These are phyloP conservation scores for Minunthozetes semirufus DNA, from an alignment of 2,888 invertebrate species.

Conservation along the genomic window DNA sequence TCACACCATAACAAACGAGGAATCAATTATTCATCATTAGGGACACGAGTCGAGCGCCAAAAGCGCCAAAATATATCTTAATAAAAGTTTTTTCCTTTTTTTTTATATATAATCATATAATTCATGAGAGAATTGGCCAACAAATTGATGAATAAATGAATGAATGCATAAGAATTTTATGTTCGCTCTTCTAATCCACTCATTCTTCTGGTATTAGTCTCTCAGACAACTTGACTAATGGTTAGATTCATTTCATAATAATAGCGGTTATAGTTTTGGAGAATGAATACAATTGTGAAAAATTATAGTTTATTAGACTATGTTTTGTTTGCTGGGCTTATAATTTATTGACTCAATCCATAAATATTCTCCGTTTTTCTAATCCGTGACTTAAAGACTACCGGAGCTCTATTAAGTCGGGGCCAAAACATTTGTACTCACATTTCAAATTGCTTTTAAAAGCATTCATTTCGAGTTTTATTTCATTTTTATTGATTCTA, in stretches of 20 bases:
- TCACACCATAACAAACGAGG: neutral
- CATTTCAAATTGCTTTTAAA: neutral
- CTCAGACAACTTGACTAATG: neutral
- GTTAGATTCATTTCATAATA: neutral
- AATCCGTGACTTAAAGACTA: neutral
- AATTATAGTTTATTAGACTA: neutral
- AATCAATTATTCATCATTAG: slow-evolving; percentile 28
- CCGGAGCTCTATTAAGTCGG: neutral
- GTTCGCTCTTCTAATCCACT: neutral
- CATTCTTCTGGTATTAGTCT: neutral
- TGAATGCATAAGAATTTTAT: neutral
- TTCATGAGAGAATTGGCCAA: neutral
- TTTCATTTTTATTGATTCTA: neutral
- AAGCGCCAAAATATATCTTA: neutral
- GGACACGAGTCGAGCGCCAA: neutral
- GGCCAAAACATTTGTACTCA: neutral
- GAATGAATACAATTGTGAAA: neutral
- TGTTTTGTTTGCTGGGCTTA: slow-evolving; percentile 4
- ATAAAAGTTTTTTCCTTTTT: neutral
- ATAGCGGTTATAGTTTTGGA: neutral
- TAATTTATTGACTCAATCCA: slow-evolving; percentile 13
- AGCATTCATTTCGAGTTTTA: neutral
- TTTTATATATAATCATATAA: neutral
- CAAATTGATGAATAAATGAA: slow-evolving; percentile 15
- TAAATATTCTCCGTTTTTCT: neutral